Base-by-base conservation (phyloP, 2,888 invertebrate species). In the Malachius bipustulatus region DNA sequence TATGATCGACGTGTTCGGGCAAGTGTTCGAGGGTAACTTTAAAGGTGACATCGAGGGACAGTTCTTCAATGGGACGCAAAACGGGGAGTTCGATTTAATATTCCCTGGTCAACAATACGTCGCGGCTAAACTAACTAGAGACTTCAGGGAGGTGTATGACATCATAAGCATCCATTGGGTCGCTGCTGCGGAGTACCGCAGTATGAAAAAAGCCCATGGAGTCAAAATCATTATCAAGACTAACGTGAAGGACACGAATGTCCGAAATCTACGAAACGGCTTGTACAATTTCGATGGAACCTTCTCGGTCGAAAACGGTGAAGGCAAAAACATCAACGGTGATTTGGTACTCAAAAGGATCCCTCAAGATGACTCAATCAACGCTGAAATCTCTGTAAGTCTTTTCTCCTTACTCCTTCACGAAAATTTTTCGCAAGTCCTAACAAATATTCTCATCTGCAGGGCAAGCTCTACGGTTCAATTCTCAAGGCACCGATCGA, bases 61-160 rank as follows among this genome's bases (percentile, higher is more conserved):
- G 9, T 49, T 60, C 1, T 48, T 56, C 4, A 57, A 66, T 2
- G 72, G 71, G 1, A 55, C 67, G 24, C 38, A 60, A 0, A 58
- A 60, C 6, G 65, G 65, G 2, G 64, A 65, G 26, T 39, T 64
- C 1, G 72, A 71, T 16, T 10, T 71, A 0, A 67, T 65, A 16
- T 39, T 77, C 1, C 71, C 72, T 2, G 64, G 59, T 35, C 64
- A 66, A 1, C 57, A 64, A 14, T 64, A 66, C 32, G 34, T 71
- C n/a, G 52, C 56, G 4, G 55, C 55, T 4, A 67, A 65, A 38
- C 36, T 56, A 1, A 57, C 62, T 32, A 58, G 63, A 13, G 56
- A 51, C 1, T 26, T 52, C 13, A 49, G 50, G n/a, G 36, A 38
- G 4, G 49, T 44, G 2, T 54, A 57, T 11, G 52, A 51, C 2